These are phyloP conservation scores for Istiophorus platypterus DNA, from an alignment of 2,113 vertebrate species.

Conservation along the genomic window DNA sequence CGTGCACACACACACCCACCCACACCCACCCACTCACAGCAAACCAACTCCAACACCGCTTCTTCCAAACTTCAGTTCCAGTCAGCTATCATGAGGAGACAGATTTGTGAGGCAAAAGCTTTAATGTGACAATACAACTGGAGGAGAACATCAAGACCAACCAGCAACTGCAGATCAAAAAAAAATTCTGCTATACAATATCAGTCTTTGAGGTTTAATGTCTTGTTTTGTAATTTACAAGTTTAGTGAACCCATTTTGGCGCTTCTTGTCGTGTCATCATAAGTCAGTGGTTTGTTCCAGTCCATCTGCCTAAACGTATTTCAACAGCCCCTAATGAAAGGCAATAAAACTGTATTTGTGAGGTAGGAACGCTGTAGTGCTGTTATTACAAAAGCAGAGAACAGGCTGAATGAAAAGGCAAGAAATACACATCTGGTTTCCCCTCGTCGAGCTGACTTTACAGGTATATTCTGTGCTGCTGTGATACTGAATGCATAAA, in stretches of 20 bases:
- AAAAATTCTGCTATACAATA: not conserved
- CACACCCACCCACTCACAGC: not conserved
- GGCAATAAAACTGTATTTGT: slow-evolving; percentile 11
- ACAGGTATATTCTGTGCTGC: not conserved
- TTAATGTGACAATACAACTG: slow-evolving; percentile 25
- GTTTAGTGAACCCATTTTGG: slow-evolving; percentile 1
- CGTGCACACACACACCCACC: too few relatives aligned
- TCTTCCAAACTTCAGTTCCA: slow-evolving; percentile 35
- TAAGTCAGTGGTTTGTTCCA: not conserved
- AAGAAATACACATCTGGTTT: not conserved
- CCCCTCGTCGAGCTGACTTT: not conserved
- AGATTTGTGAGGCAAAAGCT: slow-evolving; percentile 2
- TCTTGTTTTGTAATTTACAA: slow-evolving; percentile 19
- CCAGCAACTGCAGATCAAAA: slow-evolving; percentile 15
- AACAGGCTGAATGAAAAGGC: not conserved
- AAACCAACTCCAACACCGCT: slow-evolving; percentile 28
- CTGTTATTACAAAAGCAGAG: not conserved
- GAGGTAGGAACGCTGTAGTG: not conserved
- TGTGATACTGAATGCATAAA: slow-evolving; percentile 2
- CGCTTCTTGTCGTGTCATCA: slow-evolving; percentile 20
- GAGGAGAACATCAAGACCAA: not conserved
- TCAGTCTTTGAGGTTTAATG: slow-evolving; percentile 10
- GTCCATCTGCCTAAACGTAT: slow-evolving; percentile 3
- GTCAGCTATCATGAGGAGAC: slow-evolving; percentile 19
- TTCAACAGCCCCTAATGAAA: slow-evolving; percentile 15